Evolutionary conservation across 2,113 vertebrate species (phyloP).

Genomic region (Hemicordylus capensis): DNA sequence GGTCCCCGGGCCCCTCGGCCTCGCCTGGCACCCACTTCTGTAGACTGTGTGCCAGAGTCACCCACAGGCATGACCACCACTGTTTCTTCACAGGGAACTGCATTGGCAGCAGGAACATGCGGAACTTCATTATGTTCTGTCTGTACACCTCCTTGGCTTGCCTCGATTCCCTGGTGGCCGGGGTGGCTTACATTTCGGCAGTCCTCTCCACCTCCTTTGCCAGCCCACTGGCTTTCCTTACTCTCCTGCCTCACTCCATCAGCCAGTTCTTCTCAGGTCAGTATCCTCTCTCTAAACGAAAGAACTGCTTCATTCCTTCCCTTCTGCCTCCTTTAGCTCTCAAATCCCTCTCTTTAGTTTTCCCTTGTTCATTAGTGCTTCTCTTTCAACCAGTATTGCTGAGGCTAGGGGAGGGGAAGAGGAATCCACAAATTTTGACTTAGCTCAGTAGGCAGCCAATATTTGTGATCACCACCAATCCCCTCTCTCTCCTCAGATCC

Average conservation of each 20-base stretch:
- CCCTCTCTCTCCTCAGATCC: no score
- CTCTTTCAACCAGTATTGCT: background rate
- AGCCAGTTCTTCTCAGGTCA: constrained; percentile 97
- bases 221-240: constrained; percentile 93
- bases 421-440: no score
- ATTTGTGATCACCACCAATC: no score
- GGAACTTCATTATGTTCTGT: constrained; percentile 98
- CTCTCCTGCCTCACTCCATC: constrained; percentile 92
- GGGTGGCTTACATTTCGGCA: constrained; percentile 91
- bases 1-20: constrained; percentile 58
- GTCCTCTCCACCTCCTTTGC: constrained; percentile 92
- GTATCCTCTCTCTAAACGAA: constrained; percentile 45
- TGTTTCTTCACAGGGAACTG: constrained; percentile 99
- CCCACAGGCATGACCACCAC: constrained; percentile 95
- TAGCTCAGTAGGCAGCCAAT: no score
- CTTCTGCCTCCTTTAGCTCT: background rate
- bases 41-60: constrained; percentile 93
- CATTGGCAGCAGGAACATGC: constrained; percentile 95
- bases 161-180: constrained; percentile 91
- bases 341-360: background rate
- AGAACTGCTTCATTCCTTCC: background rate
- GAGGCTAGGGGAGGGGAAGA: background rate
- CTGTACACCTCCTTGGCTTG: constrained; percentile 95
- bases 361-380: background rate
- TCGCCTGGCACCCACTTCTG: constrained; percentile 87